These are phyloP conservation scores for Dioctria rufipes DNA, from an alignment of 2,888 invertebrate genomes.

Conservation along the genomic window DNA sequence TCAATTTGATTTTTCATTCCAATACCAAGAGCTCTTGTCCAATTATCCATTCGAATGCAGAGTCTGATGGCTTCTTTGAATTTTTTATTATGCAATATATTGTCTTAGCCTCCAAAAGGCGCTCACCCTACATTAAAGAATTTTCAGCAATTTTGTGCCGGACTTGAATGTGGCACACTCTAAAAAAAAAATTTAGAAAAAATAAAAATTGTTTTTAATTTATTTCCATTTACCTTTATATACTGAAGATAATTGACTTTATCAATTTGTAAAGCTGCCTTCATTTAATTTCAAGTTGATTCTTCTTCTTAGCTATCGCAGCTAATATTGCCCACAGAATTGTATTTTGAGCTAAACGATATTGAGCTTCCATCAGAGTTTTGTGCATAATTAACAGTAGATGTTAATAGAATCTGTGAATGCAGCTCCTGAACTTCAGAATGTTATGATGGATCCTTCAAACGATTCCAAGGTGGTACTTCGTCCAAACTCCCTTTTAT, in stretches of 20 bases:
- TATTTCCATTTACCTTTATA: conserved; percentile 76
- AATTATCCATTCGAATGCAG: conserved; percentile 70
- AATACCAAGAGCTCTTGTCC: conserved; percentile 69
- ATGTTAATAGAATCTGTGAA: conserved; percentile 72
- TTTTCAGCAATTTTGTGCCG: conserved; percentile 71
- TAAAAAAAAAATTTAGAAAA: conserved; percentile 15
- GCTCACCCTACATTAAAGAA: conserved; percentile 69
- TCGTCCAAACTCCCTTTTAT: conserved; percentile 85
- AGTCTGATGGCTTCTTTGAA: conserved; percentile 66
- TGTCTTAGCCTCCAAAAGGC: conserved; percentile 70
- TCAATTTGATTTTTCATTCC: conserved; percentile 66
- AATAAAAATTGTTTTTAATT: no score
- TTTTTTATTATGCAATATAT: conserved; percentile 70
- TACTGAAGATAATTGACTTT: conserved; percentile 90
- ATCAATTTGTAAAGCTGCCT: conserved; percentile 88
- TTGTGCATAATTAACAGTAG: conserved; percentile 75
- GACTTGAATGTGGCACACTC: conserved; percentile 64
- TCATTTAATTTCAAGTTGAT: conserved; percentile 91
- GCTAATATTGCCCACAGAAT: conserved; percentile 96
- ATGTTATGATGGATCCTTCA: conserved; percentile 86
- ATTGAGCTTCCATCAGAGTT: conserved; percentile 82
- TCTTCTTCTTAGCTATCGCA: conserved; percentile 88
- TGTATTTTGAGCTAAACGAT: conserved; percentile 73
- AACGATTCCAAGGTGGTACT: conserved; percentile 87
- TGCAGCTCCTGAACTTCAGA: conserved; percentile 91